Evolutionary conservation across 2,888 invertebrate genomes (phyloP).

Genomic region (Zygothrica quintamaculata): DNA sequence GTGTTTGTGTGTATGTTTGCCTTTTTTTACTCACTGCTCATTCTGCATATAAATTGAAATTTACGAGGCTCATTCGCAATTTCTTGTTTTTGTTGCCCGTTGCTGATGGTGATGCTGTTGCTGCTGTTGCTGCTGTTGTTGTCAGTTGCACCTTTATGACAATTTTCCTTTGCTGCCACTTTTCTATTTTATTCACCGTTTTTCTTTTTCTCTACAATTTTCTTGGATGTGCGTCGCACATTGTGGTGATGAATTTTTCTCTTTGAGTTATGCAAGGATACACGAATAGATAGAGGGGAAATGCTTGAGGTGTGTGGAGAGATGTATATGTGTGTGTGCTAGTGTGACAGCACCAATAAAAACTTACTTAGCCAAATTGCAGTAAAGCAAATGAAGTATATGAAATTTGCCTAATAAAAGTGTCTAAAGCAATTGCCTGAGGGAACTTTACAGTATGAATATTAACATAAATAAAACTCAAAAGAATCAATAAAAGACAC

Average conservation of each 20-base stretch:
- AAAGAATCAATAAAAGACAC: not conserved
- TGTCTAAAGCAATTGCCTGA: conserved; percentile 18
- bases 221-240: conserved; percentile 66
- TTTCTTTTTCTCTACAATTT: conserved; percentile 25
- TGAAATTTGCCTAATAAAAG: conserved; percentile 67
- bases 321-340: not conserved
- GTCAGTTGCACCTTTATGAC: conserved; percentile 83
- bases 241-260: conserved; percentile 82
- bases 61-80: conserved; percentile 59
- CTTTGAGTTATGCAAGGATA: conserved; percentile 72
- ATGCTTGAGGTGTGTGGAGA: not conserved
- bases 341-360: conserved; percentile 54
- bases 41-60: conserved; percentile 85
- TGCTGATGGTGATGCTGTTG: conserved; percentile 39
- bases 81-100: conserved; percentile 21
- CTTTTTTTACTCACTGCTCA: conserved; percentile 67
- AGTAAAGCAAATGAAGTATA: conserved; percentile 55
- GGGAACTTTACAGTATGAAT: not conserved
- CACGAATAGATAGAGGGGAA: no score
- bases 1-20: conserved; percentile 18
- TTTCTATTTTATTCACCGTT: conserved; percentile 49
- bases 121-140: conserved; percentile 47
- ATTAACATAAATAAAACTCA: not conserved
- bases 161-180: conserved; percentile 75
- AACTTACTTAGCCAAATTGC: conserved; percentile 76